Evolutionary conservation across 2,797 vertebrate species (phyloP), one percentile per base, ranked within the genome.

Genomic region (Pachyuromys duprasi): DNA sequence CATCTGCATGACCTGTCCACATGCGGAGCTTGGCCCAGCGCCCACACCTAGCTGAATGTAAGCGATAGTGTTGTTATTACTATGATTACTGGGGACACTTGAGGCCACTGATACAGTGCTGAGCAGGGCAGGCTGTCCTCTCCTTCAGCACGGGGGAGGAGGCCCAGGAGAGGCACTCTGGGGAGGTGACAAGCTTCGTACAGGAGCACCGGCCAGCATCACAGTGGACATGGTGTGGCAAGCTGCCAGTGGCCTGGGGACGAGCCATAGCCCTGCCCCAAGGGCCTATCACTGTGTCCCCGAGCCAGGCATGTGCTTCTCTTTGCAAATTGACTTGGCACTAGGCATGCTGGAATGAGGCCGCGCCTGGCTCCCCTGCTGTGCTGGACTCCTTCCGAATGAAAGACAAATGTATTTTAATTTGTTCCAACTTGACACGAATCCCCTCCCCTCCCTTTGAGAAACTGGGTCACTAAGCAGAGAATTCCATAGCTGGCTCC

Each of bases 361-460:
- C 31, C 0, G 14, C 0, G 5, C 93, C 49, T 11, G 2, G 65
- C 80, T 11, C 82, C 63, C 90, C 95, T 5, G 42, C 89, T 2
- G 82, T 49, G 89, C 89, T 63, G 88, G 57, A n/a, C 67, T 5
- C 81, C 83, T 93, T 82, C 95, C 0, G 24, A 76, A 49, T 6
- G 83, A 53, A 94, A 80, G 96, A 91, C 36, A 70, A 70, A 87
- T 74, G 91, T 39, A 31, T 95, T 97, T 93, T 94, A 76, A 95
- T 95, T 89, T 75, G 70, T 93, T 91, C 91, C 67, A 60, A 91
- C 63, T 86, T 80, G 94, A 91, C 80, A 33, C 15, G 26, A 80
- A n/a, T 36, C 24, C 17, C 31, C 75, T 14, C 31, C 5, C 63
- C 9, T 76, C 67, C 9, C 74, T 24, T 5, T 5, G 62, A 79